phyloP scores from a whole-genome alignment of 1,140 invertebrate species.

The Micrasema longulum region DNA sequence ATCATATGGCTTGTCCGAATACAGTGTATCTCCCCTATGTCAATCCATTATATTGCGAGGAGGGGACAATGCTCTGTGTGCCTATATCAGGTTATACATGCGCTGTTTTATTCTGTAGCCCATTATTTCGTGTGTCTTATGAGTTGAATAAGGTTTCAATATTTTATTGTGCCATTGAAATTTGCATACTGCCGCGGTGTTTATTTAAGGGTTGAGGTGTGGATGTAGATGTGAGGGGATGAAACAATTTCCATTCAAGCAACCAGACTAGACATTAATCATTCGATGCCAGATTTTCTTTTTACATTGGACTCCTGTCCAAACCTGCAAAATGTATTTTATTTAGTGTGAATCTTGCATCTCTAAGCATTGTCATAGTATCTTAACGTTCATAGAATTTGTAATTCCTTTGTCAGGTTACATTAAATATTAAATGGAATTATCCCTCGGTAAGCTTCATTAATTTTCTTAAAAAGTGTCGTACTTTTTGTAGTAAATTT shows the following conservation, averaged over 20 bases:
- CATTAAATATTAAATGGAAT: too few species aligned
- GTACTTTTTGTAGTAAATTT: too few species aligned
- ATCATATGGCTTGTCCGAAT: slow-evolving; percentile 16
- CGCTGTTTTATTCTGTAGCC: slow-evolving; percentile 38
- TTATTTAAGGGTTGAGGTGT: slow-evolving; percentile 21
- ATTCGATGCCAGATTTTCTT: not conserved
- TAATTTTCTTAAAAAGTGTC: too few species aligned
- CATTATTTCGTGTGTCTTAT: slow-evolving; percentile 47
- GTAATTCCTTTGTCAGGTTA: too few species aligned
- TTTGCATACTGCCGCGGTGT: slow-evolving; percentile 36
- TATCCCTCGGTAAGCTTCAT: too few species aligned
- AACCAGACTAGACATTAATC: slow-evolving; percentile 23
- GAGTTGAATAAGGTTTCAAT: slow-evolving; percentile 21
- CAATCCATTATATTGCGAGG: not conserved
- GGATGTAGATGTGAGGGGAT: not conserved
- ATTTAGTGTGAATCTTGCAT: too few species aligned
- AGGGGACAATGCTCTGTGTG: not conserved
- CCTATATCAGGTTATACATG: slow-evolving; percentile 32
- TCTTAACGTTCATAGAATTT: too few species aligned
- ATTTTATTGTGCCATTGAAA: slow-evolving; percentile 28
- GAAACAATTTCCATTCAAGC: not conserved
- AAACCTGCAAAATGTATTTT: too few species aligned
- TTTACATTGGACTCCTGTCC: too few species aligned
- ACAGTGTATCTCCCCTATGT: slow-evolving; percentile 19
- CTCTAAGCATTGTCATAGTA: too few species aligned